Evolutionary conservation across 2,113 vertebrate genomes (phyloP).

Genomic region (Phoxinus phoxinus): DNA sequence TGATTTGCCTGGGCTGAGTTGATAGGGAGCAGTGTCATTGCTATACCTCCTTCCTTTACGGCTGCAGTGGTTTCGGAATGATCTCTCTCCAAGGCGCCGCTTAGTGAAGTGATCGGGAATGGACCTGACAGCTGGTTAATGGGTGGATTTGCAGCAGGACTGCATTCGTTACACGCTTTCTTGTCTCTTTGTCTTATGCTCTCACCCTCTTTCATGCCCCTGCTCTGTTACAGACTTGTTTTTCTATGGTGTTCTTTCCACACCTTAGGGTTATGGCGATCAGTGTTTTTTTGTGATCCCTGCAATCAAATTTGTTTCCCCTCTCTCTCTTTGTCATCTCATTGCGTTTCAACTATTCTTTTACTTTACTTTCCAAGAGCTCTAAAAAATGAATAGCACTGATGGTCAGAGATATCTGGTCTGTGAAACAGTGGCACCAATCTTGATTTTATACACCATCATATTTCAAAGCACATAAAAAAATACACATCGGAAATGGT

Average conservation of each 20-base stretch:
- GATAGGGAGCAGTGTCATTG: conserved; percentile 58
- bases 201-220: conserved; percentile 23
- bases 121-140: conserved; percentile 65
- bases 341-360: background rate
- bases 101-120: conserved; percentile 67
- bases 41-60: background rate
- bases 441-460: background rate
- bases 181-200: conserved; percentile 39
- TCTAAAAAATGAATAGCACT: background rate
- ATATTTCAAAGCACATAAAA: conserved; percentile 52
- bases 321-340: background rate
- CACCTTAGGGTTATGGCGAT: background rate
- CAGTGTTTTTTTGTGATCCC: conserved; percentile 1
- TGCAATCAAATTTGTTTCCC: background rate
- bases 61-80: conserved; percentile 53
- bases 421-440: background rate
- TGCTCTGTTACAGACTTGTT: conserved; percentile 26
- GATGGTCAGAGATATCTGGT: background rate
- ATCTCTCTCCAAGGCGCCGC: conserved; percentile 59
- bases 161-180: conserved; percentile 23
- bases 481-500: conserved; percentile 44
- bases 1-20: conserved; percentile 58
- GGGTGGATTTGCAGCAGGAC: conserved; percentile 55
- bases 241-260: background rate
- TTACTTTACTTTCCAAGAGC: background rate